Conservation (phyloP, 2,797 vertebrate genomes). For the Sphenodon punctatus region DNA sequence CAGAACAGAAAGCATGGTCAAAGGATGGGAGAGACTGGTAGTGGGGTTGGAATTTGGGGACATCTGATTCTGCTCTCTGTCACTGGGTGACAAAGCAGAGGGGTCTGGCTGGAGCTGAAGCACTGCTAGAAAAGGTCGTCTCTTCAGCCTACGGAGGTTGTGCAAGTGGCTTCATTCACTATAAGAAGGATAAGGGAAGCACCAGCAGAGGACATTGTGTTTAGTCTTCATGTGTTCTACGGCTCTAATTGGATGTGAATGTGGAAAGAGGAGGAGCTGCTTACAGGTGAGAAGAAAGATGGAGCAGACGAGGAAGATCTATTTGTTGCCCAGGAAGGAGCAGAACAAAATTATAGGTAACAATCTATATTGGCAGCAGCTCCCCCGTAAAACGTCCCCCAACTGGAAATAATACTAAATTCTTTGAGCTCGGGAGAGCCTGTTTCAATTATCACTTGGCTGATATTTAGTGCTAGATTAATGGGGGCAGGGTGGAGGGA, state of each 20-base stretch:
- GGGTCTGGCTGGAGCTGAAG: constrained; percentile 16
- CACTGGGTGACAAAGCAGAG: not conserved
- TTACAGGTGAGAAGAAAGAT: constrained; percentile 35
- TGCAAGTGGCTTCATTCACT: not conserved
- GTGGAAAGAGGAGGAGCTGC: constrained; percentile 20
- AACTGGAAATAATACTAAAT: constrained; percentile 18
- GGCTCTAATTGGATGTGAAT: constrained; percentile 16
- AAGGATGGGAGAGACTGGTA: not conserved
- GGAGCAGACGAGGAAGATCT: constrained; percentile 15
- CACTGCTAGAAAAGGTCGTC: not conserved
- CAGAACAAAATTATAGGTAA: not conserved
- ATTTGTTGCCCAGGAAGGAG: constrained; percentile 20
- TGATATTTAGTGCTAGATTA: constrained; percentile 33
- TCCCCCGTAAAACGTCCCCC: not conserved
- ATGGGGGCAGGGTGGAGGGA: not conserved
- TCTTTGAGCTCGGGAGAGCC: not conserved
- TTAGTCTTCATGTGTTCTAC: not conserved
- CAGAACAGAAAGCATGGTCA: constrained; percentile 27
- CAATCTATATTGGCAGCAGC: not conserved
- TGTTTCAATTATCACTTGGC: not conserved
- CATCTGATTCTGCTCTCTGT: not conserved
- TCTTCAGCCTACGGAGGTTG: not conserved
- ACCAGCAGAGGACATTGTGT: not conserved
- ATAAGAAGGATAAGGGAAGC: not conserved
- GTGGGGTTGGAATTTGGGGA: not conserved